Evolutionary conservation across 1,140 invertebrate species (phyloP).

Genomic region (Apis florea): DNA sequence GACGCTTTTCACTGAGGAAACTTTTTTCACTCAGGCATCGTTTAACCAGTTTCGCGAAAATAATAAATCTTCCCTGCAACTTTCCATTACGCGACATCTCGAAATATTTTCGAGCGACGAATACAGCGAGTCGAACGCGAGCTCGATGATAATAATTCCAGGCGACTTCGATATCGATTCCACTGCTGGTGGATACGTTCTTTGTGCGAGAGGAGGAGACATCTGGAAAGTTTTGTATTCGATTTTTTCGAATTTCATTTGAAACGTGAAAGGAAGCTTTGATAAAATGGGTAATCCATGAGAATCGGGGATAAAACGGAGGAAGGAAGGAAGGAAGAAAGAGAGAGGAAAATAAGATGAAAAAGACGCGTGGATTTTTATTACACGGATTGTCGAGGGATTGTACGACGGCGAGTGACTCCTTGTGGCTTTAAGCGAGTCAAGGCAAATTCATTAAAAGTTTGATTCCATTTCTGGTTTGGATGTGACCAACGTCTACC

Average conservation of each 20-base stretch:
- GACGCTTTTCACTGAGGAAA: background rate
- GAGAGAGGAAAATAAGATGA: too few species aligned
- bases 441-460: conserved; percentile 62
- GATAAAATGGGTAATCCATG: conserved; percentile 24
- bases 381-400: conserved; percentile 12
- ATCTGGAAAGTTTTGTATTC: conserved; percentile 8
- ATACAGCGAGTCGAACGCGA: background rate
- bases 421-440: conserved; percentile 5
- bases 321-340: too few species aligned
- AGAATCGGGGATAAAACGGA: background rate
- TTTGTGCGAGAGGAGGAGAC: background rate
- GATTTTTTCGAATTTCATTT: background rate
- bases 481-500: conserved; percentile 7
- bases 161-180: background rate
- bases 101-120: background rate
- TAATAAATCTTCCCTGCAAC: background rate
- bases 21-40: background rate
- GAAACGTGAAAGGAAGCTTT: conserved; percentile 5
- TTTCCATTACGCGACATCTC: background rate
- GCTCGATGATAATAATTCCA: conserved; percentile 5
- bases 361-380: conserved; percentile 22
- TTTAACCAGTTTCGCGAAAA: background rate
- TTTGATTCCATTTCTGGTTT: conserved; percentile 42
- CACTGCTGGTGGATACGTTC: conserved; percentile 19
- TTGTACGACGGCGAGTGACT: conserved; percentile 9